Percentiles rank a stretch among this genome's conserved stretches.
phyloP scores from a whole-genome alignment of 2,113 vertebrate genomes.

The Piprites chloris region DNA sequence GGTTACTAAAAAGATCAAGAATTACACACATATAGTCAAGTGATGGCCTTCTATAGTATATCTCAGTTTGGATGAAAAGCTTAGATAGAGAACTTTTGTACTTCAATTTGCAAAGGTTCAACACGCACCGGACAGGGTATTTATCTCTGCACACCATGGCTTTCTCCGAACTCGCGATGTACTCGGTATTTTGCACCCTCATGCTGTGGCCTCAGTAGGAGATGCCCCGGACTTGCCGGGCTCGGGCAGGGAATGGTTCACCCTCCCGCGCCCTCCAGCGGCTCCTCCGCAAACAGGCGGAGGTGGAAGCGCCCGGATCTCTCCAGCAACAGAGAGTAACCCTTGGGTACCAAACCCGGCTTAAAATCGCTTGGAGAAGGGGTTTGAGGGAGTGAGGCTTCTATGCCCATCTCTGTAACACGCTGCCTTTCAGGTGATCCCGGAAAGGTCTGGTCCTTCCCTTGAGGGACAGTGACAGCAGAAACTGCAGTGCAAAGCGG shows the following conservation, averaged over 20 bases:
- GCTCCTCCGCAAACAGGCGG: neutral
- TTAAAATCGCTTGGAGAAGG: neutral
- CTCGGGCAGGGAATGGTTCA: neutral
- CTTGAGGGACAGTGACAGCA: neutral
- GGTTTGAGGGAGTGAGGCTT: neutral
- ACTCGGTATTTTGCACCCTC: accelerated
- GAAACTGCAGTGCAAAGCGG: neutral
- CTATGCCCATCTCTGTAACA: neutral
- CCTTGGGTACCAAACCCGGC: neutral
- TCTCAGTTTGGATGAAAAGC: neutral
- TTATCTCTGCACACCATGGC: neutral
- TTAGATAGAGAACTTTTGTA: neutral
- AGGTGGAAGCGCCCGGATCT: neutral
- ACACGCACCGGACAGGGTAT: neutral
- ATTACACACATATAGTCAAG: neutral
- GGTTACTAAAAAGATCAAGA: neutral
- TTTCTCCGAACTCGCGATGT: neutral
- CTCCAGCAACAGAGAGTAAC: no score
- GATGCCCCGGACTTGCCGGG: neutral
- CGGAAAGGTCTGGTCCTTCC: neutral
- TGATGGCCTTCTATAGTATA: neutral
- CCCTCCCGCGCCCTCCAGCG: neutral
- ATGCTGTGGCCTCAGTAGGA: neutral
- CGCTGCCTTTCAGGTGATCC: neutral
- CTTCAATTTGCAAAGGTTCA: neutral